Conservation (phyloP, 2,888 invertebrate species). For the Drosophila testacea region DNA sequence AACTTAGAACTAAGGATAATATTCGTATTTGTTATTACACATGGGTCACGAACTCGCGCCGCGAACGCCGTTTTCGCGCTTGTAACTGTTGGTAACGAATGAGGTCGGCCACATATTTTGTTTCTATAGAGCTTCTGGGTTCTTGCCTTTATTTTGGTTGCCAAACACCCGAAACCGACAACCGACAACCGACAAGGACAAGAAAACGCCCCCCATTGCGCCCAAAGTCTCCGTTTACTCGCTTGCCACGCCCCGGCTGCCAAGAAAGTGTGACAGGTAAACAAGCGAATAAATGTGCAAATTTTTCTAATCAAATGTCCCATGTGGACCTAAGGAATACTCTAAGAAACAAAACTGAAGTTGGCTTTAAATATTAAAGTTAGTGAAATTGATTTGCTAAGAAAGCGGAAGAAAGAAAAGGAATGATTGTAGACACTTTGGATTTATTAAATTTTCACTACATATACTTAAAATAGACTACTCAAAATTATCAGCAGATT, state of each 20-base stretch:
- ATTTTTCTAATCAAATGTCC: conserved; percentile 33
- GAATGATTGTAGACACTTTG: no score
- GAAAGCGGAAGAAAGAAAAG: background rate
- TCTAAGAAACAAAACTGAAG: conserved; percentile 12
- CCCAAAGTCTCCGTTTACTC: background rate
- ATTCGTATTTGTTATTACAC: conserved; percentile 33
- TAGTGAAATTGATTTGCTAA: background rate
- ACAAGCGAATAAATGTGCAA: conserved; percentile 50
- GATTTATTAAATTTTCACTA: no score
- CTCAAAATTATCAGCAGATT: no score
- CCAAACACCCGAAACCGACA: conserved; percentile 70
- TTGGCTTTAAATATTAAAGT: background rate
- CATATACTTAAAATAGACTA: no score
- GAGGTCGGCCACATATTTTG: conserved; percentile 73
- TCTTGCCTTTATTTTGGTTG: conserved; percentile 59
- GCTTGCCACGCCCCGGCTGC: background rate
- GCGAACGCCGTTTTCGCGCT: conserved; percentile 61
- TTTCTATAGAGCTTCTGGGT: conserved; percentile 73
- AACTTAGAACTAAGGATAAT: conserved; percentile 20
- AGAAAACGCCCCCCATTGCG: conserved; percentile 29
- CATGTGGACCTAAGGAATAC: conserved; percentile 18
- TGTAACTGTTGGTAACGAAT: conserved; percentile 79
- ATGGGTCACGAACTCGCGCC: conserved; percentile 45
- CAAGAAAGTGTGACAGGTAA: conserved; percentile 31
- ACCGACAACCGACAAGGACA: conserved; percentile 68